A percentile compares a stretch with the other conserved stretches of the same genome.
Evolutionary conservation across 2,888 invertebrate species (phyloP).

Genomic region (Molorchus minor): DNA sequence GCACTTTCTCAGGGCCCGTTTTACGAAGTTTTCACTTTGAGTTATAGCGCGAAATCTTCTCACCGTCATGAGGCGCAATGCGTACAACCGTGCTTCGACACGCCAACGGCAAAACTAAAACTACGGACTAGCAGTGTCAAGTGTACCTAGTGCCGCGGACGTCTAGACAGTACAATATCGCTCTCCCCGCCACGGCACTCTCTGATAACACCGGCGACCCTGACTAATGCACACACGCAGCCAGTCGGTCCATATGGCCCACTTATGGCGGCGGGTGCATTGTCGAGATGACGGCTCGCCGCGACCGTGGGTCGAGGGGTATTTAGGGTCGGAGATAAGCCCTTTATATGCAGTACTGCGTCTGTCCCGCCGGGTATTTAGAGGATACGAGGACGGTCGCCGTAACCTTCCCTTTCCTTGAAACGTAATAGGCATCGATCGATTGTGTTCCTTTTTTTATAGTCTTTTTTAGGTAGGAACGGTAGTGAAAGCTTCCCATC

Average conservation of each 20-base stretch:
- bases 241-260: constrained; percentile 25
- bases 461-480: neutral
- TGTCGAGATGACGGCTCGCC: constrained; percentile 13
- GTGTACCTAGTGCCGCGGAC: constrained; percentile 53
- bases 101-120: constrained; percentile 36
- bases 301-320: constrained; percentile 11
- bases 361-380: neutral
- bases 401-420: constrained; percentile 15
- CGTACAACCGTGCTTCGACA: constrained; percentile 28
- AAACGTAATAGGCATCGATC: constrained; percentile 15
- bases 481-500: neutral
- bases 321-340: constrained; percentile 17
- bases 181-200: constrained; percentile 50
- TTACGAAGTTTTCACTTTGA: constrained; percentile 47
- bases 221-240: constrained; percentile 53
- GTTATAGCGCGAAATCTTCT: constrained; percentile 31
- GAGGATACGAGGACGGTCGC: constrained; percentile 4
- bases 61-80: constrained; percentile 34
- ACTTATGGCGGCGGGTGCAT: constrained; percentile 21
- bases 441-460: neutral
- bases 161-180: constrained; percentile 57
- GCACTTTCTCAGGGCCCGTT: constrained; percentile 59
- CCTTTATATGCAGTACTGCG: constrained; percentile 4
- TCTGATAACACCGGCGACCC: constrained; percentile 56
- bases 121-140: constrained; percentile 51